Base-by-base conservation (phyloP, 2,888 invertebrate genomes). In the Harpalus rufipes region DNA sequence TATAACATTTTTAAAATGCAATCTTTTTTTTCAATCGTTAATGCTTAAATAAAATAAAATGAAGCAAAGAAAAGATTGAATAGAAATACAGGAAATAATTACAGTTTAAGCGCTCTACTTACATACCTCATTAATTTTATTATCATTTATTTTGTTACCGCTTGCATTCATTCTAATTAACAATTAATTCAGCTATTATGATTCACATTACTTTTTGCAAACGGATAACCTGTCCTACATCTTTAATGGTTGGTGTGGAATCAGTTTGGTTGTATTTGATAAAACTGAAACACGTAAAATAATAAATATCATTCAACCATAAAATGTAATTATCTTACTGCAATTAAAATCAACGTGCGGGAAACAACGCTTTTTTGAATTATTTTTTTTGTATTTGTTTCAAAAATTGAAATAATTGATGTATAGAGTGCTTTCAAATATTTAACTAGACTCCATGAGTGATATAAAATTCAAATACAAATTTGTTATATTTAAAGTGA, bases 81-180 rank as follows among this genome's bases (percentile, higher is more conserved):
- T 32, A 32, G 32, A 51, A 51, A 7, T 51, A 10, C 44, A 51
- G 44, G 44, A 51, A 51, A 51, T 51, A 51, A 51, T 51, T 51
- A 51, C 2, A 51, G 44, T 51, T 51, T 51, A 51, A 51, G 44
- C 44, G 44, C 44, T 51, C 44, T 51, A 51, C 44, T 51, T 51
- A 51, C 44, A 51, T 51, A 51, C 10, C 44, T 51, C 44, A 51
- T 51, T 51, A 51, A 51, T 51, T 51, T 51, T 51, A 51, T 51
- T 51, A 51, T 51, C 10, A 10, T 44, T 51, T 59, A 18, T 59
- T 59, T 56, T 21, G 21, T n/a, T 7, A 58, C 16, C 16, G 7
- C 58, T n/a, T 59, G 59, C 18, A 59, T 59, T 14, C 18, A 21
- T 5, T 63, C 18, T 63, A 21, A 63, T 63, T 63, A 63, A 63